phyloP scores from a whole-genome alignment of 2,113 vertebrate genomes.

The Mystacornis crossleyi region DNA sequence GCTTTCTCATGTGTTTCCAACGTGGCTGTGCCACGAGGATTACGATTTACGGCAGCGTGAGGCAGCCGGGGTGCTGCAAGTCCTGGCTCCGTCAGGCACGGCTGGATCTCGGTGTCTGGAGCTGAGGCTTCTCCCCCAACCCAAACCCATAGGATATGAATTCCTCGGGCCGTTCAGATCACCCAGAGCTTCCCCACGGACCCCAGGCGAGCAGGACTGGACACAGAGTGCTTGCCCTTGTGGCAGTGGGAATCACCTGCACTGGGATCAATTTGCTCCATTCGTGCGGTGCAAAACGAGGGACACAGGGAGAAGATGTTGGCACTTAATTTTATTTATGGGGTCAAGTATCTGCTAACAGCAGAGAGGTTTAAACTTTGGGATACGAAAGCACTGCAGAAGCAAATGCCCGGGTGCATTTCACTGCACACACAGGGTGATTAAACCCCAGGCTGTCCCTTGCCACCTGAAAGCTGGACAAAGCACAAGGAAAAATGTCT shows the following conservation, averaged over 20 bases:
- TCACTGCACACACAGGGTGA: not conserved
- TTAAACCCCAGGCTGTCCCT: not conserved
- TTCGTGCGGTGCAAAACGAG: not conserved
- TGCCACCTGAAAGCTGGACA: not conserved
- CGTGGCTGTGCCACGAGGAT: not conserved
- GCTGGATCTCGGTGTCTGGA: not conserved
- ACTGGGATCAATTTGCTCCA: not conserved
- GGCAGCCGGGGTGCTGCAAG: not conserved
- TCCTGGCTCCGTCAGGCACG: fast-evolving
- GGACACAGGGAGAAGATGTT: not conserved
- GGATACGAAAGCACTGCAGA: not conserved
- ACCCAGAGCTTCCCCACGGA: fast-evolving
- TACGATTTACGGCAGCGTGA: fast-evolving
- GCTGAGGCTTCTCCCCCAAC: not conserved
- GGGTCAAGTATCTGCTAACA: not conserved
- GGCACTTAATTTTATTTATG: not conserved
- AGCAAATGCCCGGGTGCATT: not conserved
- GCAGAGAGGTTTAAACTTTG: not conserved
- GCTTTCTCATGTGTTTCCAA: not conserved
- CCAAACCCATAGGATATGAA: not conserved
- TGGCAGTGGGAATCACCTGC: not conserved
- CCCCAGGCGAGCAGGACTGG: not conserved
- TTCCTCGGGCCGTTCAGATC: fast-evolving
- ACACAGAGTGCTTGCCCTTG: not conserved
- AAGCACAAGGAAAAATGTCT: not conserved